Percentiles rank a stretch among this genome's conserved stretches.
These are phyloP conservation scores for Coelopa frigida DNA, from an alignment of 1,140 invertebrate genomes.

Conservation along the genomic window DNA sequence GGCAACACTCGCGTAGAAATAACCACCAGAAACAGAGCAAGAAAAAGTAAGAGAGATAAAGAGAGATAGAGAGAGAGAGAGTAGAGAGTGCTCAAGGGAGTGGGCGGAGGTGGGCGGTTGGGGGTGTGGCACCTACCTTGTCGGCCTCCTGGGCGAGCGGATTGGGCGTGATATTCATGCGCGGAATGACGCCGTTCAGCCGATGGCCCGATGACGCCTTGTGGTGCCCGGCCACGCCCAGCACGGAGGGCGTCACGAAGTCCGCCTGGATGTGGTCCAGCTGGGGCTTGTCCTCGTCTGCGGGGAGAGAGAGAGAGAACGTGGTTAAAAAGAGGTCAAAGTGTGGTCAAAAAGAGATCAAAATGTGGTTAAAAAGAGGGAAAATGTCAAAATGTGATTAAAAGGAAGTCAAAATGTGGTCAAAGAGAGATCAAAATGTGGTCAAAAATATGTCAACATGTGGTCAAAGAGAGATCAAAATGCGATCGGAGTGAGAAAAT, in stretches of 20 bases:
- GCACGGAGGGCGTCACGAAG: conserved; percentile 41
- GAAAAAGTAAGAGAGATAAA: not conserved
- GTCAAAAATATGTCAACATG: too few relatives aligned
- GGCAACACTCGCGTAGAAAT: too few relatives aligned
- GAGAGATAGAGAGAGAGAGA: too few relatives aligned
- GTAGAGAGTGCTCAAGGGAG: too few relatives aligned
- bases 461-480: too few relatives aligned
- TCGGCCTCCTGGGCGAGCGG: conserved; percentile 55
- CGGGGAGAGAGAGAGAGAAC: not conserved
- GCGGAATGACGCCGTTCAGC: conserved; percentile 54
- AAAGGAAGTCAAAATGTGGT: not conserved
- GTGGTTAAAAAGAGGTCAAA: not conserved
- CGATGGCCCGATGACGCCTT: conserved; percentile 40
- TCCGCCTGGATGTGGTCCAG: conserved; percentile 49
- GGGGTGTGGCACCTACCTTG: too few relatives aligned
- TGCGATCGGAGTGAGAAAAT: too few relatives aligned
- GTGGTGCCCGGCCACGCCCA: conserved; percentile 31
- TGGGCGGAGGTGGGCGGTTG: too few relatives aligned
- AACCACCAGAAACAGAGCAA: too few relatives aligned
- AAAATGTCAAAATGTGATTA: too few relatives aligned
- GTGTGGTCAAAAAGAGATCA: not conserved
- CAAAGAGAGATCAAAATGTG: too few relatives aligned
- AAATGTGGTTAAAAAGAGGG: too few relatives aligned
- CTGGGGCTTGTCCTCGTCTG: conserved; percentile 39
- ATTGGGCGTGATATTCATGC: conserved; percentile 65